Conservation (phyloP, 2,888 invertebrate species). For the Reticulitermes lucifugus region DNA sequence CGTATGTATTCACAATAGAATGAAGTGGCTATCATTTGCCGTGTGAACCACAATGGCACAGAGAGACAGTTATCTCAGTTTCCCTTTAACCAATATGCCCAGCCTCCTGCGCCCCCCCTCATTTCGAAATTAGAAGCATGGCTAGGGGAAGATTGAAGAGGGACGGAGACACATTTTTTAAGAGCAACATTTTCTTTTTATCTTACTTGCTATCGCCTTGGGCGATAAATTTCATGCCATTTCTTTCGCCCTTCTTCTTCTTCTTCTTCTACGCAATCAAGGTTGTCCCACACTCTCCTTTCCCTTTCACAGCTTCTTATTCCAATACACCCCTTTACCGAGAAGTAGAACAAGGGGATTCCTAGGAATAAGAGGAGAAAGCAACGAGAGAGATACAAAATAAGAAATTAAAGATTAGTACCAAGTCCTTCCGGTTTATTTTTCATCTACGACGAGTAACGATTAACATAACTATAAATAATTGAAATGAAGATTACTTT, state of each 20-base stretch:
- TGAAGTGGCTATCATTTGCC: no score
- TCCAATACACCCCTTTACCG: conserved; percentile 29
- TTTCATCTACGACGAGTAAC: conserved; percentile 50
- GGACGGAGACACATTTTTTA: conserved; percentile 40
- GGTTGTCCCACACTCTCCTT: conserved; percentile 30
- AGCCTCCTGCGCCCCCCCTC: not conserved
- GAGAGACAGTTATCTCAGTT: not conserved
- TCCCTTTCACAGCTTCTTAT: not conserved
- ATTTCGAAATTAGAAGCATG: conserved; percentile 39
- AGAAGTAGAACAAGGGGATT: conserved; percentile 20
- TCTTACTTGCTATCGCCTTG: conserved; percentile 58
- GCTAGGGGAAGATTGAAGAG: conserved; percentile 36
- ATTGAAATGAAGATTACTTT: conserved; percentile 61
- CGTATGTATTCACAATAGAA: no score
- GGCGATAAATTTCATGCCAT: conserved; percentile 66
- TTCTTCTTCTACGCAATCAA: conserved; percentile 46
- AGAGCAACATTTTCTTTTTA: conserved; percentile 45
- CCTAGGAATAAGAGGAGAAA: conserved; percentile 14
- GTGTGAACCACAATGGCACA: no score
- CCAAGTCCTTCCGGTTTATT: conserved; percentile 47
- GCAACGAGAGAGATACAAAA: conserved; percentile 26
- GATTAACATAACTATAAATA: conserved; percentile 55
- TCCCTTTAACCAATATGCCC: conserved; percentile 34
- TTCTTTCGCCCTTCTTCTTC: conserved; percentile 55
- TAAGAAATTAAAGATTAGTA: conserved; percentile 51